Conservation (phyloP, 2,113 vertebrate species). For the Pungitius pungitius region DNA sequence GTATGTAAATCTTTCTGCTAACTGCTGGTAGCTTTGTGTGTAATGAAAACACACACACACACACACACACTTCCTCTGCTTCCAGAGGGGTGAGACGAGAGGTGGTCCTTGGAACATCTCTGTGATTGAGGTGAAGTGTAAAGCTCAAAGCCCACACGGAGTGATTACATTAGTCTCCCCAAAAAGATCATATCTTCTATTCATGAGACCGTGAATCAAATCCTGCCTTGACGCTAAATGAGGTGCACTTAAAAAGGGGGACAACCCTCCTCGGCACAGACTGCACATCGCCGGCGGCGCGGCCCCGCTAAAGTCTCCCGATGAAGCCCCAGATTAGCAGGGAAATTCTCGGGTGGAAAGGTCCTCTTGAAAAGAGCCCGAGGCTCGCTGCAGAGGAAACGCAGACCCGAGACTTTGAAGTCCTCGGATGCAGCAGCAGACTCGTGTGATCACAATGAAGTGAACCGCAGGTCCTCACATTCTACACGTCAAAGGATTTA, state of each 20-base stretch:
- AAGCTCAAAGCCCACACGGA: slow-evolving; percentile 42
- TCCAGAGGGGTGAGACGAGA: slow-evolving; percentile 42
- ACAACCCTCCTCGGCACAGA: slow-evolving; percentile 14
- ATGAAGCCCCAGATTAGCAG: neutral
- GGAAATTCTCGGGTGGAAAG: neutral
- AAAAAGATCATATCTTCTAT: slow-evolving; percentile 49
- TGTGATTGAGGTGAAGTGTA: slow-evolving; percentile 61
- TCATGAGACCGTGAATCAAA: slow-evolving; percentile 56
- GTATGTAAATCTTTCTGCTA: slow-evolving; percentile 69
- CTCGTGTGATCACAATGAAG: slow-evolving; percentile 27
- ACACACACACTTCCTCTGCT: slow-evolving; percentile 22
- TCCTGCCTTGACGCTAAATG: slow-evolving; percentile 23
- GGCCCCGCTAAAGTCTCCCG: neutral
- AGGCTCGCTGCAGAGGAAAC: neutral
- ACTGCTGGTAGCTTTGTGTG: slow-evolving; percentile 30
- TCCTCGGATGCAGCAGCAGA: slow-evolving; percentile 42
- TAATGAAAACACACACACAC: slow-evolving; percentile 6
- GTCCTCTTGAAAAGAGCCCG: neutral
- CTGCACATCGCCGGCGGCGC: neutral
- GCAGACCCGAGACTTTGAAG: slow-evolving; percentile 26
- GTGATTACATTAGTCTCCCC: slow-evolving; percentile 58
- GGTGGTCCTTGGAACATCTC: slow-evolving; percentile 54
- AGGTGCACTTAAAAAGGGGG: slow-evolving; percentile 32
- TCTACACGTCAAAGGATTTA: slow-evolving; percentile 6
- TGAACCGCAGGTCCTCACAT: slow-evolving; percentile 15